phyloP scores from a whole-genome alignment of 37 sponge, comb jelly and placozoan genomes.

The Aplysina aerophoba region DNA sequence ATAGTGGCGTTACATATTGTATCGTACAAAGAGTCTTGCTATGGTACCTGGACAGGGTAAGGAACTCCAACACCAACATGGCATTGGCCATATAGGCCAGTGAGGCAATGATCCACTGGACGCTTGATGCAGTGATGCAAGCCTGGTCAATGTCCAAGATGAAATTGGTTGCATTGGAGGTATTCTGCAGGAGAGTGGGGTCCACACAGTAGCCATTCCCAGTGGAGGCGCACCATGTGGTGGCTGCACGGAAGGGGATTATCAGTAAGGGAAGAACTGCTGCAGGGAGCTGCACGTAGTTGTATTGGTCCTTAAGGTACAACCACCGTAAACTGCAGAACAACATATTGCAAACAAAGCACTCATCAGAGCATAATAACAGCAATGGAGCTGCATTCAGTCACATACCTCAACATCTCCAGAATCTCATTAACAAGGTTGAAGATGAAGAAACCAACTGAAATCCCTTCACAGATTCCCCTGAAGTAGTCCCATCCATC shows the following conservation, averaged over 20 bases:
- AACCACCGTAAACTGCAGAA: no score
- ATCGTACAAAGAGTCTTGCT: no score
- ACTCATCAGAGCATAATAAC: no score
- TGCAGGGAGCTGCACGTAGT: background rate
- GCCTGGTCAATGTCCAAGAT: background rate
- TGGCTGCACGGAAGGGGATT: background rate
- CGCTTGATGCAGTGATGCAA: background rate
- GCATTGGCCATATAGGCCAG: constrained; percentile 12
- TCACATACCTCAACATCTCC: no score
- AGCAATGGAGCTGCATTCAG: no score
- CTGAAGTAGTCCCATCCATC: no score
- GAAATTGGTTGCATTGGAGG: background rate
- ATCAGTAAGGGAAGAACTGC: background rate
- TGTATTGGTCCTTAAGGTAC: background rate
- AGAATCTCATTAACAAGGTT: no score
- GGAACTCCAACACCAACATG: background rate
- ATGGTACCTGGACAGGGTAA: background rate
- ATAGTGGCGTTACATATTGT: no score
- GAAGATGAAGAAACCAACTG: no score
- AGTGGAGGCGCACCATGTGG: background rate
- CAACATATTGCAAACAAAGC: no score
- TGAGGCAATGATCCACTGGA: constrained; percentile 6
- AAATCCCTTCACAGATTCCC: no score
- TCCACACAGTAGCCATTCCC: background rate
- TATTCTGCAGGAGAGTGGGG: background rate